Evolutionary conservation across 2,888 invertebrate species (phyloP), one percentile per base, ranked within the genome.

Genomic region (Drosophila borborema): DNA sequence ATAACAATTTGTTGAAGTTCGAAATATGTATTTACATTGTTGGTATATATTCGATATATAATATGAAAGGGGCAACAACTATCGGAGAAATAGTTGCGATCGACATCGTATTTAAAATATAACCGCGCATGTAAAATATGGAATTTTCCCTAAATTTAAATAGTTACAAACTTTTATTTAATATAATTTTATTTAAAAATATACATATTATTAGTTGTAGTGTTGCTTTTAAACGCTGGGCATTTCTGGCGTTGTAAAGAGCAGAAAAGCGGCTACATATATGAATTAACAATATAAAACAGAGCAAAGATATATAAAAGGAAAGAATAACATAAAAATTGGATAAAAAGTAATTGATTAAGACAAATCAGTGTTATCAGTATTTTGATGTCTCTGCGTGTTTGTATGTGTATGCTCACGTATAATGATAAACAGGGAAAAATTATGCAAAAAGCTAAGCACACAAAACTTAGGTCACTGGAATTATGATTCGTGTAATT

Each of bases 251-350:
- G 53, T 64, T 67, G 54, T 51, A 60, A 61, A 56, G 49, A 63
- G 46, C 41, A 63, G 86, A 67, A 64, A 61, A 69, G 71, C 68
- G 82, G 55, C 65, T 64, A 65, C 74, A 89, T 72, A 82, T 73
- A 74, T 86, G 55, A 76, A 56, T 81, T 70, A 87, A 84, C 89
- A 87, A 78, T 67, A 73, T 60, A 65, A 79, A 86, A 89, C 81
- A 81, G 36, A 54, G 38, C 16, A 61, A 61, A 74, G 64, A 82
- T 79, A 67, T 49, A 82, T 63, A 49, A 60, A 62, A 80, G 58
- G 36, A 23, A 36, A 36, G 18, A 72, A 74, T 54, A 55, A 81
- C 75, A 89, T 84, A 67, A 64, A 86, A 73, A 86, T 54, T 64
- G 63, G 36, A 76, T 76, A 59, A 77, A 54, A 63, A 64, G 64